These are phyloP conservation scores for Calyptommatus sinebrachiatus DNA, from an alignment of 2,113 vertebrate genomes.

Conservation along the genomic window DNA sequence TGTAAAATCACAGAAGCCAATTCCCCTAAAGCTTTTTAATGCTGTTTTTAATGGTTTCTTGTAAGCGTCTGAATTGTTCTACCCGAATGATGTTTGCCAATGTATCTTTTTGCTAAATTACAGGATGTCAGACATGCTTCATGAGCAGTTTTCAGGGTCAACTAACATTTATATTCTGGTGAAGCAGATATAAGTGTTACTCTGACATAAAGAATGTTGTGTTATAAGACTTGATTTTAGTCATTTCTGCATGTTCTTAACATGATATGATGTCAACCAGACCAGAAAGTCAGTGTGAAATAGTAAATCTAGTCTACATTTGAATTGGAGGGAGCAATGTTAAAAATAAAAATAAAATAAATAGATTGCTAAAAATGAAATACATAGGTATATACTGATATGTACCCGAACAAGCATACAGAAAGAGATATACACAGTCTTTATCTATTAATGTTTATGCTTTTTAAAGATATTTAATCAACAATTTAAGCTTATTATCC, in stretches of 20 bases:
- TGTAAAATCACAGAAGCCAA: constrained; percentile 38
- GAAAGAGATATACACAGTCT: too few species aligned
- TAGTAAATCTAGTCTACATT: not conserved
- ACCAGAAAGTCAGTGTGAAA: not conserved
- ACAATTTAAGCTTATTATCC: not conserved
- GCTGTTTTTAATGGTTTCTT: constrained; percentile 51
- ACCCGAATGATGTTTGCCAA: constrained; percentile 46
- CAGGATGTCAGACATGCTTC: constrained; percentile 28
- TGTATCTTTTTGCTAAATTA: constrained; percentile 59
- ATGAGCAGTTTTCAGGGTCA: constrained; percentile 43
- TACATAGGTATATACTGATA: not conserved
- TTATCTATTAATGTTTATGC: not conserved
- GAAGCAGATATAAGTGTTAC: constrained; percentile 37
- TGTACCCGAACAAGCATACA: too few species aligned
- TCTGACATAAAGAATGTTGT: not conserved
- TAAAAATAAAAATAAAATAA: not conserved
- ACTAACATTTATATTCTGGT: constrained; percentile 41
- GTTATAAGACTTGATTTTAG: constrained; percentile 33
- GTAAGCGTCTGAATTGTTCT: constrained; percentile 36
- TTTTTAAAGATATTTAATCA: not conserved
- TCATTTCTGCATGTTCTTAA: not conserved
- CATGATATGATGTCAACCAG: not conserved
- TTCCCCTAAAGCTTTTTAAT: constrained; percentile 50
- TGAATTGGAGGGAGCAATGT: not conserved
- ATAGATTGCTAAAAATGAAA: not conserved